A percentile compares a stretch with the other conserved stretches of the same genome.
Evolutionary conservation across 2,797 vertebrate genomes (phyloP).

Genomic region (Prionace glauca): DNA sequence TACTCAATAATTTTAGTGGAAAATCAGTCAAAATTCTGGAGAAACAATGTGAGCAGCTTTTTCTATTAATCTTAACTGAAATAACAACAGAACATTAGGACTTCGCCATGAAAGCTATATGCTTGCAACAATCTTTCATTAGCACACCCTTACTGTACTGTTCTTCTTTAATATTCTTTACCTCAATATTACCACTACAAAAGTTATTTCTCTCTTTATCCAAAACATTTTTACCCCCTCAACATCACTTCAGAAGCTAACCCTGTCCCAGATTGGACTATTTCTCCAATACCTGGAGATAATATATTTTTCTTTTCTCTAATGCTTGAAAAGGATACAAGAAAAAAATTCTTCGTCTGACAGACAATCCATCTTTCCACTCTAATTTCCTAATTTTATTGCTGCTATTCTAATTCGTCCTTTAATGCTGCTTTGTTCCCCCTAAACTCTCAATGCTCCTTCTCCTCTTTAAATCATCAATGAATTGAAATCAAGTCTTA

Average conservation of each 20-base stretch:
- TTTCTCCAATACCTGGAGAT: background rate
- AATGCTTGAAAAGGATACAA: background rate
- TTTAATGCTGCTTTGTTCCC: background rate
- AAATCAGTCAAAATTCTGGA: background rate
- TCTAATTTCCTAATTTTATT: background rate
- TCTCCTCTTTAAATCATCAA: background rate
- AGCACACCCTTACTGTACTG: background rate
- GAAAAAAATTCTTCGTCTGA: background rate
- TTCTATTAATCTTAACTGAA: background rate
- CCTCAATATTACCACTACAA: background rate
- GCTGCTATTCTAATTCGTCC: background rate
- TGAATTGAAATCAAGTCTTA: background rate
- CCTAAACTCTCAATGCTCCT: background rate
- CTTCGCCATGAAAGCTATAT: background rate
- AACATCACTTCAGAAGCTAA: background rate
- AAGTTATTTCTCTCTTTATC: background rate
- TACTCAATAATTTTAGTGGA: background rate
- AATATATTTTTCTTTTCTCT: no score
- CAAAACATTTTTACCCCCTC: background rate
- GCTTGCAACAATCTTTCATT: background rate
- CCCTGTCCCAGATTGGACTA: background rate
- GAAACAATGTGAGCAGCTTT: background rate
- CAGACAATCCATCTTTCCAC: background rate
- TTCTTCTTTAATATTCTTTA: background rate
- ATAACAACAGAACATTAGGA: background rate